Conservation (phyloP, 2,797 vertebrate genomes). For the Lacerta viridis region DNA sequence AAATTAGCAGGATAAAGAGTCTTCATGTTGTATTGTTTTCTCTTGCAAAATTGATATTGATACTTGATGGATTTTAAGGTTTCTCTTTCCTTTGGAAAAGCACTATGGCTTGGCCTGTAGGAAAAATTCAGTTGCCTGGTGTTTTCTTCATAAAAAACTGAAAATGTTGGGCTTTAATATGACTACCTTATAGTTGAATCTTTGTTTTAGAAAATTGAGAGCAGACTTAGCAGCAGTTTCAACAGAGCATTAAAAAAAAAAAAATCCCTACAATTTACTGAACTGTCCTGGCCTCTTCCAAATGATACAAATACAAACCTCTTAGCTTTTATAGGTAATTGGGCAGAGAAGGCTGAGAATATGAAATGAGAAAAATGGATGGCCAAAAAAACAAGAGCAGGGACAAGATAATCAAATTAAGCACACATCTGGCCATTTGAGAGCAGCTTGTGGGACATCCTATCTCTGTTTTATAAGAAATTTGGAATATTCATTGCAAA, state of each 20-base stretch:
- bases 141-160: background rate
- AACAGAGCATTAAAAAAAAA: background rate
- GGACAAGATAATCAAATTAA: background rate
- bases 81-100: background rate
- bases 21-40: background rate
- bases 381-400: background rate
- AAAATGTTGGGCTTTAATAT: background rate
- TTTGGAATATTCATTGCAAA: background rate
- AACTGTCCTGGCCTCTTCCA: background rate
- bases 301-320: background rate
- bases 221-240: background rate
- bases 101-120: background rate
- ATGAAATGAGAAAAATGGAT: background rate
- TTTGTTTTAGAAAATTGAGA: background rate
- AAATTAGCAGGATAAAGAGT: conserved; percentile 5
- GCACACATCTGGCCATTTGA: background rate
- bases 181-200: background rate
- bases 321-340: background rate
- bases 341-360: background rate
- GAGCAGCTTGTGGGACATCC: background rate
- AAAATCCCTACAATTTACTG: background rate
- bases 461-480: background rate
- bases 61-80: background rate
- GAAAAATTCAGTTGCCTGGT: background rate
- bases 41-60: background rate